phyloP scores from a whole-genome alignment of 1,140 invertebrate species.

The Euura saliciscinereae region DNA sequence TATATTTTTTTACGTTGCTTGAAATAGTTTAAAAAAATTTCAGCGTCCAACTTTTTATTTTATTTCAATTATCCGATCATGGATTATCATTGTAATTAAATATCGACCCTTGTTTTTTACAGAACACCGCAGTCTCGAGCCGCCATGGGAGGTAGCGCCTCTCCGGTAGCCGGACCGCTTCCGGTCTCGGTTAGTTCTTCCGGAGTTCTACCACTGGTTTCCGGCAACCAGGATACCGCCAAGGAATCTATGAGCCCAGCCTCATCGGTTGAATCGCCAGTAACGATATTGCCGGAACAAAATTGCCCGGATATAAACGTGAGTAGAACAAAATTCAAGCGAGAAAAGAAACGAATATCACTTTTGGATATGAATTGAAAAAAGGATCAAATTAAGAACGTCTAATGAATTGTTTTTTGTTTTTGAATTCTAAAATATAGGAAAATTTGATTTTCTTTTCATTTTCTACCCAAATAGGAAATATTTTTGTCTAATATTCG shows the following conservation, averaged over 20 bases:
- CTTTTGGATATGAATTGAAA: too few species aligned
- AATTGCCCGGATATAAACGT: conserved; percentile 36
- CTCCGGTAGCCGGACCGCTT: conserved; percentile 43
- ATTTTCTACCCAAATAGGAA: too few species aligned
- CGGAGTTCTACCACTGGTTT: conserved; percentile 33
- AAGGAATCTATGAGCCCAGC: conserved; percentile 45
- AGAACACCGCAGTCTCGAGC: conserved; percentile 40
- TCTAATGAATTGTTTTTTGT: too few species aligned
- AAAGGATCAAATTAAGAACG: too few species aligned
- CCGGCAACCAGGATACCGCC: conserved; percentile 36
- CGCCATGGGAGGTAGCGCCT: conserved; percentile 39
- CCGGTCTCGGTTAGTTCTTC: conserved; percentile 40
- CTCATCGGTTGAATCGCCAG: conserved; percentile 42
- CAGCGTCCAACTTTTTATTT: too few species aligned
- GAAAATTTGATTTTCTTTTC: too few species aligned
- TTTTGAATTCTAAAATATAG: too few species aligned
- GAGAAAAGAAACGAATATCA: too few species aligned
- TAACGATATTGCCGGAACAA: conserved; percentile 41
- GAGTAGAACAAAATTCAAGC: conserved; percentile 17
- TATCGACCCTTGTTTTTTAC: not conserved
- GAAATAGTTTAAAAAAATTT: too few species aligned
- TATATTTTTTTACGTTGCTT: too few species aligned
- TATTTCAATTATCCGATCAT: not conserved
- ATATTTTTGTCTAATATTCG: too few species aligned
- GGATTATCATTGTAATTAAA: not conserved